Conservation (phyloP, 2,113 vertebrate genomes). For the Cynocephalus volans region DNA sequence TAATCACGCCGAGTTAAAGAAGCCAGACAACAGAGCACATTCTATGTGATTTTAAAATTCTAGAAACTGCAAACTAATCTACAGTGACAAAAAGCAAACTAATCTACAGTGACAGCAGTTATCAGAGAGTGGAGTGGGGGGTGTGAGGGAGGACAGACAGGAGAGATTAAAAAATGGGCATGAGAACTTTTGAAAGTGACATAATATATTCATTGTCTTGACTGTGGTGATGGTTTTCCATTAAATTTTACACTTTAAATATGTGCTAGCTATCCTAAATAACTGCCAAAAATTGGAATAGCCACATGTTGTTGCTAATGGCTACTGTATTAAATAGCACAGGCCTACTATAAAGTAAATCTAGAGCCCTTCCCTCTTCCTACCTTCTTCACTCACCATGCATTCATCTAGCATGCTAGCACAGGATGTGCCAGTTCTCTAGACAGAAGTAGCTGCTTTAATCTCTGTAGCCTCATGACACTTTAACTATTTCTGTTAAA, state of each 20-base stretch:
- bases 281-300: background rate
- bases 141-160: background rate
- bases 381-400: background rate
- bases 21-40: background rate
- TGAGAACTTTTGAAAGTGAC: background rate
- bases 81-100: background rate
- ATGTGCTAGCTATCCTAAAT: background rate
- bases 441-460: background rate
- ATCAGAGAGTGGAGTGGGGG: background rate
- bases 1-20: background rate
- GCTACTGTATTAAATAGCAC: background rate
- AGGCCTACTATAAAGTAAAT: background rate
- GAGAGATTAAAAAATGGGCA: background rate
- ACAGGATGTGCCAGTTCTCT: background rate
- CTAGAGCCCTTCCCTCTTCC: background rate
- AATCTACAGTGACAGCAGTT: background rate
- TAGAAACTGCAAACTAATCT: background rate
- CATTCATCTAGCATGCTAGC: background rate
- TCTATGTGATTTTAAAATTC: background rate
- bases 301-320: background rate
- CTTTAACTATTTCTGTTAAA: background rate
- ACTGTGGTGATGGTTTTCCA: background rate
- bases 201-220: background rate
- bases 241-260: background rate
- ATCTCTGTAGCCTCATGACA: background rate